phyloP scores from a whole-genome alignment of 1,140 invertebrate genomes.

The Apis laboriosa region DNA sequence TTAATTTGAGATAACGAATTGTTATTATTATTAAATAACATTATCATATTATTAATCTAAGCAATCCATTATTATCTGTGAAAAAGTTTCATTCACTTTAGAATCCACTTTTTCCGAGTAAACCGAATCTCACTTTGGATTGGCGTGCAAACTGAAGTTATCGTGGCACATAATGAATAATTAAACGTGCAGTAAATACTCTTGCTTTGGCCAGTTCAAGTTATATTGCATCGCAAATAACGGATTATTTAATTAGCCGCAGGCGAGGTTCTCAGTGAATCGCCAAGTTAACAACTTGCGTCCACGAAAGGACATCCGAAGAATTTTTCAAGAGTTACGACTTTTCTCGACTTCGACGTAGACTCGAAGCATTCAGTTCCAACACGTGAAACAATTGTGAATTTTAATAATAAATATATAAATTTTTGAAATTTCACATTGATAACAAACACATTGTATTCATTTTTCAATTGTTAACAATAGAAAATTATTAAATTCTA shows the following conservation, averaged over 20 bases:
- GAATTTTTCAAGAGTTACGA: conserved; percentile 3
- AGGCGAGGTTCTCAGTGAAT: conserved; percentile 38
- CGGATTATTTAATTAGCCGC: conserved; percentile 52
- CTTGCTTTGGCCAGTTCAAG: conserved; percentile 26
- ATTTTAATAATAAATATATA: not conserved
- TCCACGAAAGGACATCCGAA: conserved; percentile 22
- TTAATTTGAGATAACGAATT: not conserved
- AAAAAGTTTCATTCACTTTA: not conserved
- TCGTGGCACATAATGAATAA: conserved; percentile 31
- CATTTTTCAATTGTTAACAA: too few relatives aligned
- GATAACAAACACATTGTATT: too few relatives aligned
- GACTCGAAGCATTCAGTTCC: not conserved
- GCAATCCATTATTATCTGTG: not conserved
- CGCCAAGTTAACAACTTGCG: conserved; percentile 15
- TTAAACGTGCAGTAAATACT: conserved; percentile 40
- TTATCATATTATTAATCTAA: not conserved
- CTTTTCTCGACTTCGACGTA: not conserved
- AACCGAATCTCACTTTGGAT: conserved; percentile 12
- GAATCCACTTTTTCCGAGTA: not conserved
- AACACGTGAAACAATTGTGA: not conserved
- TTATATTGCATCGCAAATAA: conserved; percentile 56
- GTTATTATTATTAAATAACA: not conserved
- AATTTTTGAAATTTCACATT: too few relatives aligned
- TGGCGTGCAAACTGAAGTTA: conserved; percentile 27
- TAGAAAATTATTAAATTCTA: too few relatives aligned